Base-by-base conservation (phyloP, 2,888 invertebrate genomes). In the Parascotia fuliginaria region DNA sequence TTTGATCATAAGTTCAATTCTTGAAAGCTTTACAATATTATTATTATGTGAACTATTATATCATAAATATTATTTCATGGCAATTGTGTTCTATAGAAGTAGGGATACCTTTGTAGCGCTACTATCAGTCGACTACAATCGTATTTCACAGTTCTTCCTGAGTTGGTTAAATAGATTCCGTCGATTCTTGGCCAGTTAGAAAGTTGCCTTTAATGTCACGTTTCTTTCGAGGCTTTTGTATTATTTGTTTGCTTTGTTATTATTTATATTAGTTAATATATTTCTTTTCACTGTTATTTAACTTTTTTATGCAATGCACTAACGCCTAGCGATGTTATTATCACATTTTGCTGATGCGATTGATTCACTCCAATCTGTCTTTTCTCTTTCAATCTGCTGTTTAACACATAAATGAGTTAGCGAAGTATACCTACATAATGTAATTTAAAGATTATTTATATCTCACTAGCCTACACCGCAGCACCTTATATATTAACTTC, bases 121-220 rank as follows among this genome's bases (percentile, higher is more conserved):
- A 22, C 9, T 44, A 46, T 11, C 11, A 32, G 45, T 36, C 29
- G 3, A 11, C 29, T 27, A 34, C 47, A 53, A 28, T 47, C 40
- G 36, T 47, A 39, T 49, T 59, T 44, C 38, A 37, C 14, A 48
- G 38, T 40, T 39, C 55, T 55, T 55, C 49, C 45, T 54, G 39
- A 54, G 45, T 59, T 40, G 22, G 37, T 48, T 52, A 28, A 42
- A 49, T 51, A 52, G 52, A 43, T 60, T 49, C 46, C 42, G 44
- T 29, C 38, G 50, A 55, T 43, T 53, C 40, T 33, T 47, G 11
- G 43, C 28, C 41, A 53, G 53, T 59, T 66, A 68, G 66, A 68
- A 65, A 66, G 64, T 66, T n/a, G 42, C 43, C 42, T 63, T 37
- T 44, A 58, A 49, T 51, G 62, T 63, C 64, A 58, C 65, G 69